Base-by-base conservation (phyloP, 1,140 invertebrate genomes). In the Danaus melanippus region DNA sequence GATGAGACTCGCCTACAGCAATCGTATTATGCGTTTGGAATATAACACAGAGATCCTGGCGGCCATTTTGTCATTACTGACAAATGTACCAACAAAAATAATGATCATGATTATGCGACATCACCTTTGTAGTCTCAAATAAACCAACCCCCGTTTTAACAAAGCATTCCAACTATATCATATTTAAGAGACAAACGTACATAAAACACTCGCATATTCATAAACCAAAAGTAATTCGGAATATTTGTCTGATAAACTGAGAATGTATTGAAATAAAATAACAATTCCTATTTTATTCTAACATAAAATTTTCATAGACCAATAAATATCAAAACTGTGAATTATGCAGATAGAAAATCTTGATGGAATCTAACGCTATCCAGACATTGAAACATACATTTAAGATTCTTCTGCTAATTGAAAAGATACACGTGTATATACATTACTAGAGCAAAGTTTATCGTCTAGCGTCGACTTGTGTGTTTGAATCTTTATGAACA, bases 1-100 rank as follows among this genome's bases (percentile, higher is more conserved):
- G 75, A 82, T 79, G 75, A 75, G 64, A 62, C 66, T 60, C 46
- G 58, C 53, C 39, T 60, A 57, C 49, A 63, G 71, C 62, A 52
- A 53, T 67, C 66, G 60, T 63, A 64, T 73, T 69, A 67, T 48
- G 10, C 10, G 21, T 48, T 48, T 48, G 17, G 48, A 41, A 50
- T 41, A 50, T 40, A 9, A 47, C 47, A 10, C 21, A 32, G 21
- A 32, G 21, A 49, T 49, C 46, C 40, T 42, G 21, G 42, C 56
- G 50, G 42, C 51, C 50, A 58, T 58, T 53, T 58, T 58, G 56
- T 58, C 51, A 58, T 58, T 53, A 53, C 56, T 41, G 42, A 12
- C 51, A 47, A 49, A 12, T 54, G 17, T 10, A 47, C 46, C 56
- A 42, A 51, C 46, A 45, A 53, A 58, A 58, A 53, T 58, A 58